Base-by-base conservation (phyloP, 2,113 vertebrate species). In the Chaenocephalus aceratus region DNA sequence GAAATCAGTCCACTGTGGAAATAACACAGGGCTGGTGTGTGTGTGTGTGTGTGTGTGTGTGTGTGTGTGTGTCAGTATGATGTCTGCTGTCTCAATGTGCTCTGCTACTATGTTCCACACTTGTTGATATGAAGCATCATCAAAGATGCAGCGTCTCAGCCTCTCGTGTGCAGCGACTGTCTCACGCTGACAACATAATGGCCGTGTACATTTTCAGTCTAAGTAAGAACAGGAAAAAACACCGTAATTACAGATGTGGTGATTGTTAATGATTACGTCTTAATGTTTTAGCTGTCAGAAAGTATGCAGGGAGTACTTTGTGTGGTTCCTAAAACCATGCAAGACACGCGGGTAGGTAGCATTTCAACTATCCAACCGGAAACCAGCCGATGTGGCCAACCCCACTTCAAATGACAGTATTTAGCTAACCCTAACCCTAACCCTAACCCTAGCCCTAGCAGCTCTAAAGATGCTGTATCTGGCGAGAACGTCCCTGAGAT, bases 121-220 rank as follows among this genome's bases (percentile, higher is more conserved):
- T 82, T 71, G 84, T 64, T 80, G 68, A 85, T 83, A 65, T 30
- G 74, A 77, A 70, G 56, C 66, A 79, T 76, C 63, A 26, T 67
- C 67, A 67, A 15, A 56, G 53, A 88, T 74, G 18, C 74, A 10
- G 54, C 30, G 7, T 44, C 66, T 63, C 71, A 30, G 21, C 46
- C 34, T 34, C 49, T 46, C 3, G 49, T 16, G 58, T 15, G 41
- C 78, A 58, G 73, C 21, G 26, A 14, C 57, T 60, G 72, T 48
- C 63, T 80, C 81, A 69, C 34, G 75, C 83, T 86, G 86, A 88
- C 81, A 86, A 7, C 79, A 69, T 88, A 88, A 88, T 86, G 83
- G 86, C 75, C 88, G 75, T 49, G 68, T 77, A 88, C 88, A 86
- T 81, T 82, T 86, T 79, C 88, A 84, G 80, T 77, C 72, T 75